phyloP scores from a whole-genome alignment of 2,888 invertebrate species.

The Leptura quadrifasciata region DNA sequence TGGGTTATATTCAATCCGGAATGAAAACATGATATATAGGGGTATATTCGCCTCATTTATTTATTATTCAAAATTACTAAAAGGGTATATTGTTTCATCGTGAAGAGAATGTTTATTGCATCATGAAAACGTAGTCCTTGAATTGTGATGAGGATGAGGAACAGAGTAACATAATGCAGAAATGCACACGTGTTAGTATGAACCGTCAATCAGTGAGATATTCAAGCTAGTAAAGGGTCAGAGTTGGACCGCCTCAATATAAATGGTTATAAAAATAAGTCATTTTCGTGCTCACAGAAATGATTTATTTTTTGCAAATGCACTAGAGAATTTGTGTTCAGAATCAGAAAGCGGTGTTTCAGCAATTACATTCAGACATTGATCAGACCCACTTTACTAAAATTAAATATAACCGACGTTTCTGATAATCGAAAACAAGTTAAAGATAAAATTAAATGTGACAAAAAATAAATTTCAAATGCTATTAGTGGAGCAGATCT shows the following conservation, averaged over 20 bases:
- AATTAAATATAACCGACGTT: no score
- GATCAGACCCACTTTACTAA: no score
- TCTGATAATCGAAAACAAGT: no score
- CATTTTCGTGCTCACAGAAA: no score
- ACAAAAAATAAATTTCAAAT: no score
- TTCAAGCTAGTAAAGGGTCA: not conserved
- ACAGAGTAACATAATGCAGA: conserved; percentile 31
- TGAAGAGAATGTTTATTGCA: conserved; percentile 10
- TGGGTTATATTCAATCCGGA: not conserved
- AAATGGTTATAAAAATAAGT: no score
- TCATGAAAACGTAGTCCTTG: conserved; percentile 21
- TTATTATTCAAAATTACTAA: conserved; percentile 1
- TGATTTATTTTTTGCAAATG: no score
- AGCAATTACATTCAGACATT: no score
- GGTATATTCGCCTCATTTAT: conserved; percentile 25
- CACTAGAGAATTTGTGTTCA: no score
- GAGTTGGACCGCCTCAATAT: not conserved
- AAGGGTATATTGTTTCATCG: conserved; percentile 20
- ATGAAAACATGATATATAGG: conserved; percentile 12
- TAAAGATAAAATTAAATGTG: no score
- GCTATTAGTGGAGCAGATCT: no score
- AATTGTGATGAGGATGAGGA: conserved; percentile 18
- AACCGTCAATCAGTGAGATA: conserved; percentile 24
- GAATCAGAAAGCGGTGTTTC: no score
- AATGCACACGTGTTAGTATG: conserved; percentile 24